phyloP scores from a whole-genome alignment of 2,797 vertebrate genomes.

The Intellagama lesueurii region DNA sequence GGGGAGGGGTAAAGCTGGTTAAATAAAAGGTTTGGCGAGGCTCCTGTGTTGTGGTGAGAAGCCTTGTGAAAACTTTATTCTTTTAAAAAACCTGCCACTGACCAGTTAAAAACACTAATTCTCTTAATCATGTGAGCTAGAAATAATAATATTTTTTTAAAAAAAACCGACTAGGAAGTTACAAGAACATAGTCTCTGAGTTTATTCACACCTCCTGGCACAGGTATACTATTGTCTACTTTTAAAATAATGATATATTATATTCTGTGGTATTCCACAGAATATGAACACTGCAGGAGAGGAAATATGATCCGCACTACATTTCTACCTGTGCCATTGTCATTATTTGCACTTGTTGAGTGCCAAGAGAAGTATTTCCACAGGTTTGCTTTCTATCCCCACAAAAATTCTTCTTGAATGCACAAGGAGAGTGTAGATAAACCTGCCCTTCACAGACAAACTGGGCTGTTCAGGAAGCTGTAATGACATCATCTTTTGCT shows the following conservation, averaged over 20 bases:
- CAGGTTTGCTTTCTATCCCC: background rate
- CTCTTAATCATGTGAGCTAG: constrained; percentile 14
- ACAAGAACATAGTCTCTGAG: background rate
- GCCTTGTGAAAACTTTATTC: background rate
- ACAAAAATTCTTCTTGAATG: background rate
- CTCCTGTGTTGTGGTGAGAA: constrained; percentile 12
- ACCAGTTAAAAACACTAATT: background rate
- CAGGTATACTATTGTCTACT: background rate
- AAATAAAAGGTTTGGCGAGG: constrained; percentile 31
- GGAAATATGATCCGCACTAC: background rate
- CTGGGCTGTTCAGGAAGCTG: background rate
- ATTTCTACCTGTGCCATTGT: background rate
- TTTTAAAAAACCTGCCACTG: background rate
- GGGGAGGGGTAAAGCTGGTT: constrained; percentile 1
- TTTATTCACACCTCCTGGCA: background rate
- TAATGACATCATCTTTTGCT: background rate
- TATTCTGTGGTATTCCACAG: background rate
- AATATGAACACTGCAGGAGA: background rate
- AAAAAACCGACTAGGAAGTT: background rate
- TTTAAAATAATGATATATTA: background rate
- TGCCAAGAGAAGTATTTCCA: background rate
- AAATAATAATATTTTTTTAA: background rate
- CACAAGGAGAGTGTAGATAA: background rate
- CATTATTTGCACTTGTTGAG: background rate
- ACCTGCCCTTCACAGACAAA: background rate